phyloP scores from a whole-genome alignment of 2,113 vertebrate species.

The Peucedramus taeniatus region DNA sequence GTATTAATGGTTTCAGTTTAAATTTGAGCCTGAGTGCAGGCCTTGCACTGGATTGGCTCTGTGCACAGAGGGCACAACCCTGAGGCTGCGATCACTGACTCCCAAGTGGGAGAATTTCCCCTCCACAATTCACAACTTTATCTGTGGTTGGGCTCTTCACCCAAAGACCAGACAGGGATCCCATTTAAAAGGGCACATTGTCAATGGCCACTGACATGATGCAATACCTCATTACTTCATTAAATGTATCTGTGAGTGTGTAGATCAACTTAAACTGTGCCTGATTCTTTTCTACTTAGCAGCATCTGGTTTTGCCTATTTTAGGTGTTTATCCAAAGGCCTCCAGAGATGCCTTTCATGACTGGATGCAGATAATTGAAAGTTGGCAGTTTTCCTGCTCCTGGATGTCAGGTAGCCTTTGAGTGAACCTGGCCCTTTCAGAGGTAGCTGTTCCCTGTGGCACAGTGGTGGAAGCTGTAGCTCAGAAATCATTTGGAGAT shows the following conservation, averaged over 20 bases:
- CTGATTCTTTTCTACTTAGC: not conserved
- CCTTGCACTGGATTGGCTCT: not conserved
- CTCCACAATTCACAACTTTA: accelerated
- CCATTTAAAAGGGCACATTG: not conserved
- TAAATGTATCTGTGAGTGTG: not conserved
- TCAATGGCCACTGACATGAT: not conserved
- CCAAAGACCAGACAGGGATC: not conserved
- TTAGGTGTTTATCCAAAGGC: not conserved
- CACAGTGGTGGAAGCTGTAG: not conserved
- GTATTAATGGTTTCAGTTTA: not conserved
- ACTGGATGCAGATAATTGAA: not conserved
- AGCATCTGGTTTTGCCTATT: not conserved
- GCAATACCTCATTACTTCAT: not conserved
- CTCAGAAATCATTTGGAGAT: not conserved
- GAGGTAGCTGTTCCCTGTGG: not conserved
- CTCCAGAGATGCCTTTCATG: not conserved
- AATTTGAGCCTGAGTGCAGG: not conserved
- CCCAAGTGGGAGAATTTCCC: not conserved
- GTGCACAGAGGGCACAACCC: not conserved
- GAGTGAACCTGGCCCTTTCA: not conserved
- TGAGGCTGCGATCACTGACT: not conserved
- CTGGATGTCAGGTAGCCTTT: not conserved
- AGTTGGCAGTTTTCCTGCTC: not conserved
- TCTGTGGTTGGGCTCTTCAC: not conserved
- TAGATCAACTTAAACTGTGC: not conserved